Evolutionary conservation across 1,140 invertebrate species (phyloP).

Genomic region (Streblospio benedicti): DNA sequence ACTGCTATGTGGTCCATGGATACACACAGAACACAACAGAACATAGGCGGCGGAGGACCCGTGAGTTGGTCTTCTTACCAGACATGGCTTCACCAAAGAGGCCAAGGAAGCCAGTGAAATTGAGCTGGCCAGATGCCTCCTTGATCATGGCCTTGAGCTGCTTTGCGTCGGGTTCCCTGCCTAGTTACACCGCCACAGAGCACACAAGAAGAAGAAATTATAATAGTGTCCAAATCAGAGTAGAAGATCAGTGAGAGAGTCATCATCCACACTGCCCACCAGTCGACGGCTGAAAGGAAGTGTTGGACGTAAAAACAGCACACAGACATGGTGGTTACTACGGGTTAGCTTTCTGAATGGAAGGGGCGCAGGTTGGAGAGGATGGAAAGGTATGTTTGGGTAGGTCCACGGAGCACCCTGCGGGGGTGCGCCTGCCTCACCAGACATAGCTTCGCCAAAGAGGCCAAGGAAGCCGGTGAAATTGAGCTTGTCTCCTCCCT

Average conservation of each 20-base stretch:
- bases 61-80: constrained; percentile 52
- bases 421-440: too few species aligned
- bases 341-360: too few species aligned
- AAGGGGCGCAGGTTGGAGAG: too few species aligned
- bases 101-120: constrained; percentile 98
- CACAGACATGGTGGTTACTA: too few species aligned
- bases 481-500: constrained; percentile 93
- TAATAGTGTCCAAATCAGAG: neutral
- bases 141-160: constrained; percentile 96
- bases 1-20: too few species aligned
- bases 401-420: too few species aligned
- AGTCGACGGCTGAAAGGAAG: neutral
- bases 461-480: constrained; percentile 99
- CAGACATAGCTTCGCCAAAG: constrained; percentile 82
- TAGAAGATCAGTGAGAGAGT: neutral
- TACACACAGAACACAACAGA: too few species aligned
- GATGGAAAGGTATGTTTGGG: too few species aligned
- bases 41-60: constrained; percentile 46
- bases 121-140: constrained; percentile 92
- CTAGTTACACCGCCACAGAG: constrained; percentile 21
- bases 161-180: constrained; percentile 64
- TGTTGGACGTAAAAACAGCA: too few species aligned
- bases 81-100: constrained; percentile 83
- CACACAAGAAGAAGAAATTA: too few species aligned
- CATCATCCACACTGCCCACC: neutral